Base-by-base conservation (phyloP, 2,113 vertebrate species). In the Nettapus auritus region DNA sequence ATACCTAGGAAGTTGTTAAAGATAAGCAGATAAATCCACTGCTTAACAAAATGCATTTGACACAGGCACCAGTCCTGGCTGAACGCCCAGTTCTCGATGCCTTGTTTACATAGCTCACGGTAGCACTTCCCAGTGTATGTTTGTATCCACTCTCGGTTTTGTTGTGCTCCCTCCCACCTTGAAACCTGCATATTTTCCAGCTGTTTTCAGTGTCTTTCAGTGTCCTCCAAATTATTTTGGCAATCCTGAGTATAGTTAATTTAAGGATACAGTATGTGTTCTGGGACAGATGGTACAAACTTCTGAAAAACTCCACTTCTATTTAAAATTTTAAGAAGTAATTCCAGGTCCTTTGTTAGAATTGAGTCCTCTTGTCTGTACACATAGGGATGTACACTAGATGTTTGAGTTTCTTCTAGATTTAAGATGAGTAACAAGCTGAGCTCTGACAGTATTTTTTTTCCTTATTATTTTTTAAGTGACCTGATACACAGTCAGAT, bases 31-130 rank as follows among this genome's bases (percentile, higher is more conserved):
- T 87, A 79, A 87, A 80, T 56, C 36, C 31, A 36, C 67, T 9
- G 33, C 78, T 87, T 82, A 77, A 84, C 60, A 44, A 80, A 82
- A 73, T 25, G 29, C 46, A 36, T 90, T 80, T 90, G 75, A 91
- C 42, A 74, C 69, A 77, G 86, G 40, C 56, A 79, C 21, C 50
- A 93, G n/a, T 29, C 6, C 55, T 92, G 83, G 78, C 84, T 82
- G 71, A 73, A 89, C 0, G 9, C 89, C 84, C 75, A 91, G 87
- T 87, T 46, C 75, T 86, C 44, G 38, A 44, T 62, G 56, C 40
- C 53, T 77, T 94, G 50, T 95, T 96, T 94, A 73, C 44, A 42
- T 4, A 74, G 60, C 36, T 22, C 53, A 13, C 34, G 29, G 57
- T 78, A 77, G 40, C 79, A 44, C 60, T 74, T 62, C 50, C n/a